Percentiles rank a stretch among this genome's conserved stretches.
These are phyloP conservation scores for Acomys russatus DNA, from an alignment of 2,797 vertebrate species.

Conservation along the genomic window DNA sequence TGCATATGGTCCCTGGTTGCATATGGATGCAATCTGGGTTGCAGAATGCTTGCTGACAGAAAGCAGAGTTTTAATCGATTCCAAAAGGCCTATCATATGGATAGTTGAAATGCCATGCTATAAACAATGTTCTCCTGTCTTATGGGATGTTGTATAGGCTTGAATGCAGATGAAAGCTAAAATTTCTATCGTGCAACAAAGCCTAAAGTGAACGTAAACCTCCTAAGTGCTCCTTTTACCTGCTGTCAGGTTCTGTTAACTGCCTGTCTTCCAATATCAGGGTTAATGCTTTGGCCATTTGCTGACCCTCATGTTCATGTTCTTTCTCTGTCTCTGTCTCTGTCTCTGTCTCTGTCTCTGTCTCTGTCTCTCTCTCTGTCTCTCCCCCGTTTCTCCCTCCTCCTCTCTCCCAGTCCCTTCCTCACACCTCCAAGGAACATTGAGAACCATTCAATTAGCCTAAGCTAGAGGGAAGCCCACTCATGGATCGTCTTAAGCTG, in stretches of 20 bases:
- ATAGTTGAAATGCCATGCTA: slow-evolving; percentile 70
- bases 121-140: slow-evolving; percentile 70
- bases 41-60: slow-evolving; percentile 50
- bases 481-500: not conserved
- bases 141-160: slow-evolving; percentile 57
- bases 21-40: slow-evolving; percentile 72
- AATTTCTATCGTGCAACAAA: slow-evolving; percentile 57
- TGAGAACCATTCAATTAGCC: not conserved
- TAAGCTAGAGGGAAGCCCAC: not conserved
- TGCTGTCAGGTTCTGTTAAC: slow-evolving; percentile 49
- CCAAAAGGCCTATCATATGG: slow-evolving; percentile 79
- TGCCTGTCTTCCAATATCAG: slow-evolving; percentile 10
- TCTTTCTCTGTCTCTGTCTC: not conserved
- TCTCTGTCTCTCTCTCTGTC: too few species aligned
- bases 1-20: slow-evolving; percentile 65
- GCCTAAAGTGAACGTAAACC: slow-evolving; percentile 52
- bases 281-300: not conserved
- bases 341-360: not conserved
- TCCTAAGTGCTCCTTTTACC: slow-evolving; percentile 8
- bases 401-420: not conserved
- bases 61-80: slow-evolving; percentile 74
- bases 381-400: not conserved
- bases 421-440: not conserved
- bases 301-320: not conserved
- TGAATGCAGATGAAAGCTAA: slow-evolving; percentile 78